Base-by-base conservation (phyloP, 2,888 invertebrate species). In the Chymomyza fuscimana region DNA sequence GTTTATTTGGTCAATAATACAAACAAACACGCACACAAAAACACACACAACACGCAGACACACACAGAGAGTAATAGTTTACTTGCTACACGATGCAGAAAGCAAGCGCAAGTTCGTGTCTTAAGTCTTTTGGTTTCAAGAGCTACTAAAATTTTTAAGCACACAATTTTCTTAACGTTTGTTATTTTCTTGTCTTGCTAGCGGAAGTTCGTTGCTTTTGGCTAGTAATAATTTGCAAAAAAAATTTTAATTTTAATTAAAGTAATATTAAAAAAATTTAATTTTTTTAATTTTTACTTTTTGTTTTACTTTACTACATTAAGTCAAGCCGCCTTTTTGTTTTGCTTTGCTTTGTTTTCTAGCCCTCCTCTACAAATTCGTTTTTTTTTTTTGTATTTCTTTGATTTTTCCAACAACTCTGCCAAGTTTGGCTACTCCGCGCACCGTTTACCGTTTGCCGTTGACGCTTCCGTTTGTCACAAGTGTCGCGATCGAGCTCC, bases 401-500 rank as follows among this genome's bases (percentile, higher is more conserved):
- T 67, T 61, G 62, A 56, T 62, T 76, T 70, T 72, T 50, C 7
- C 22, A 12, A 65, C 12, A 59, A 54, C 56, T 56, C 32, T 56
- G 15, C 79, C 59, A 87, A 87, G 72, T 70, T 79, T 87, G 79
- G 77, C 65, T 67, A 74, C 79, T 73, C 71, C 79, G 80, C 81
- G 78, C 72, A 77, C 72, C 75, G 72, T 77, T 74, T 16, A 64
- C 59, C 69, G 63, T 61, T 54, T 76, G 66, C 67, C 58, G 76
- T 65, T 66, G 36, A 58, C 70, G 76, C 67, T 72, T 79, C 80
- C 89, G 89, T 88, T 82, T 77, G 69, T 83, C 72, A 68, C 86
- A 84, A 86, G 85, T 89, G 76, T 77, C 77, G 87, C 82, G 90
- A 75, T 73, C 90, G 83, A 89, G 90, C 86, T 87, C 73, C 87